Conservation (phyloP, 37 sponge, comb jelly and placozoan genomes). For the Cliona cf. orientalis region DNA sequence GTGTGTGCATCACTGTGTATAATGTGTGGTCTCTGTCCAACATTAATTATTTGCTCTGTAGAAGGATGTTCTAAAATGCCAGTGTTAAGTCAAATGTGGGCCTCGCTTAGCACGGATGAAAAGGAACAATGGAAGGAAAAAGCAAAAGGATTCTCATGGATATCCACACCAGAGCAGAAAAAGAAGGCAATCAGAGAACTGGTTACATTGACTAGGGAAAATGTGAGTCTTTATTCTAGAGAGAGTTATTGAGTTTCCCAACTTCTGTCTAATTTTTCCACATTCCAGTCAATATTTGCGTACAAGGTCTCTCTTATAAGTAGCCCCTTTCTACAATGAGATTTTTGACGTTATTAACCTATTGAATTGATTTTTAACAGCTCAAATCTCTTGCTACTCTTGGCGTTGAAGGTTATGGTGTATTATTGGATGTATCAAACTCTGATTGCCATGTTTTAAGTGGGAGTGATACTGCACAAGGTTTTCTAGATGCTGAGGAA, state of each 20-base stretch:
- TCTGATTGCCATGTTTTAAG: constrained; percentile 10
- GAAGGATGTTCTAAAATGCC: constrained; percentile 8
- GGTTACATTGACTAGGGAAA: background rate
- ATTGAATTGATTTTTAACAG: background rate
- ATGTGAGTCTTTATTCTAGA: background rate
- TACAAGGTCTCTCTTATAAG: background rate
- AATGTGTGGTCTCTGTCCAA: too few relatives aligned
- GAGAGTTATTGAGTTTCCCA: background rate
- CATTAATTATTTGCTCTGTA: background rate
- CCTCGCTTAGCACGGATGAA: background rate
- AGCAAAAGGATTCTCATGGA: background rate
- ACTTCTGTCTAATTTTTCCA: too few relatives aligned
- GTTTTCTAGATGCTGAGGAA: constrained; percentile 4
- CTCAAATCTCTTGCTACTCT: constrained; percentile 12
- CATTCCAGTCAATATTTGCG: background rate
- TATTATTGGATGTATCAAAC: background rate
- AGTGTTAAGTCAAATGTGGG: constrained; percentile 5
- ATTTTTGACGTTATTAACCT: background rate
- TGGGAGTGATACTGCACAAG: constrained; percentile 3
- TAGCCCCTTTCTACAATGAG: background rate
- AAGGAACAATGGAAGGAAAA: background rate
- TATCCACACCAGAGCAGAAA: constrained; percentile 7
- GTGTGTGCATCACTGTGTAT: background rate
- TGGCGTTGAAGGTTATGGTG: constrained; percentile 9
- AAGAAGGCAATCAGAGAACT: constrained; percentile 10